Conservation (phyloP, 2,113 vertebrate species). For the Ptilonorhynchus violaceus region DNA sequence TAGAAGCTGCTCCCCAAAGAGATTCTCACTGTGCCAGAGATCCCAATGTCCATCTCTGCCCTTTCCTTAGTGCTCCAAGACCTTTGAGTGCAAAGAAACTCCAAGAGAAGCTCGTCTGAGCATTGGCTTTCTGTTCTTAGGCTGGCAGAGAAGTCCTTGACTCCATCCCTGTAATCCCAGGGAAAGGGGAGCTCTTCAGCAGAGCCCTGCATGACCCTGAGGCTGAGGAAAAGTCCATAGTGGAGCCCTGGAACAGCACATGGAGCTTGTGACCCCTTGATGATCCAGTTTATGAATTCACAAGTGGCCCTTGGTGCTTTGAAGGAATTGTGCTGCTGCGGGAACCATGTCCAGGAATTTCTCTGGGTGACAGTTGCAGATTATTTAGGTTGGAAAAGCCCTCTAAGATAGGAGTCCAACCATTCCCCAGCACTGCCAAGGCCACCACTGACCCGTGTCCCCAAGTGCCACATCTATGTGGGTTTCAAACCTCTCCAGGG, state of each 20-base stretch:
- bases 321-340: not conserved
- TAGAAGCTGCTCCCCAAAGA: not conserved
- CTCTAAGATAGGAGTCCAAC: not conserved
- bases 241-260: not conserved
- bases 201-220: not conserved
- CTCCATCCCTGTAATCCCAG: not conserved
- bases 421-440: not conserved
- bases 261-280: not conserved
- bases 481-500: not conserved
- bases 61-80: not conserved
- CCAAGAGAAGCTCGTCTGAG: not conserved
- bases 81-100: not conserved
- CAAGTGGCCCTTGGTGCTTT: not conserved
- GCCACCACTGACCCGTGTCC: not conserved
- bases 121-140: not conserved
- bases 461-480: rapidly evolving
- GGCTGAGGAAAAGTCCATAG: not conserved
- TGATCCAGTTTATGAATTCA: not conserved
- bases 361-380: rapidly evolving
- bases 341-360: not conserved
- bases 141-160: not conserved
- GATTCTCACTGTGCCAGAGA: not conserved
- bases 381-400: not conserved
- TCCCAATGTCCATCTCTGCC: not conserved
- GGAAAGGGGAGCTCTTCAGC: not conserved